Percentiles rank a stretch among this genome's conserved stretches.
Conservation (phyloP, 2,113 vertebrate species). For the Physeter macrocephalus region DNA sequence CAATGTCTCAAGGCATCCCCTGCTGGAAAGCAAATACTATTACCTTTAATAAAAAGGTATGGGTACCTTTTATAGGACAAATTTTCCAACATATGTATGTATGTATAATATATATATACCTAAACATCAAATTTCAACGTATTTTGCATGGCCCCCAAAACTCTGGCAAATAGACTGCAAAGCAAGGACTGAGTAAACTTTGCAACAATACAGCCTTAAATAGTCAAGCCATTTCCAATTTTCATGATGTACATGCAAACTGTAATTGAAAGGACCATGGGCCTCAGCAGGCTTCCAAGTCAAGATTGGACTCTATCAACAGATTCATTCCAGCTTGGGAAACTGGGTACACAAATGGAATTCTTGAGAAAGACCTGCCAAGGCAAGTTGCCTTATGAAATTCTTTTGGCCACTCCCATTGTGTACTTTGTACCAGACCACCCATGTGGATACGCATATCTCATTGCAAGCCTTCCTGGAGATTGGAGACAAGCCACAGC, state of each 20-base stretch:
- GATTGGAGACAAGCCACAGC: neutral
- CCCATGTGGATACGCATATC: neutral
- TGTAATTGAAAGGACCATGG: neutral
- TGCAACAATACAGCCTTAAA: neutral
- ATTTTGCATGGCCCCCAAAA: neutral
- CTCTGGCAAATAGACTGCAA: neutral
- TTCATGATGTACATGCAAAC: neutral
- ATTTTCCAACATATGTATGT: neutral
- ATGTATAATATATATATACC: neutral
- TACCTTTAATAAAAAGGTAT: neutral
- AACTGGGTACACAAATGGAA: neutral
- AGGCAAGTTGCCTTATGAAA: neutral
- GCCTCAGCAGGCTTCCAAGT: neutral
- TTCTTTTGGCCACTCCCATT: constrained; percentile 1
- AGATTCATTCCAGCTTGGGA: neutral
- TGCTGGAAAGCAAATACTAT: neutral
- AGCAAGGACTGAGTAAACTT: neutral
- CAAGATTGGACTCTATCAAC: neutral
- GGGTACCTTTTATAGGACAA: neutral
- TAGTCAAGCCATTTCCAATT: neutral
- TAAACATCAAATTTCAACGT: constrained; percentile 10
- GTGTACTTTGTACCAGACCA: constrained; percentile 15
- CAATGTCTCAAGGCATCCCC: neutral
- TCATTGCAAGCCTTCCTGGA: neutral
- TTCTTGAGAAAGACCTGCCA: neutral